Evolutionary conservation across 2,113 vertebrate genomes (phyloP).

Genomic region (Campylomormyrus tamandua): DNA sequence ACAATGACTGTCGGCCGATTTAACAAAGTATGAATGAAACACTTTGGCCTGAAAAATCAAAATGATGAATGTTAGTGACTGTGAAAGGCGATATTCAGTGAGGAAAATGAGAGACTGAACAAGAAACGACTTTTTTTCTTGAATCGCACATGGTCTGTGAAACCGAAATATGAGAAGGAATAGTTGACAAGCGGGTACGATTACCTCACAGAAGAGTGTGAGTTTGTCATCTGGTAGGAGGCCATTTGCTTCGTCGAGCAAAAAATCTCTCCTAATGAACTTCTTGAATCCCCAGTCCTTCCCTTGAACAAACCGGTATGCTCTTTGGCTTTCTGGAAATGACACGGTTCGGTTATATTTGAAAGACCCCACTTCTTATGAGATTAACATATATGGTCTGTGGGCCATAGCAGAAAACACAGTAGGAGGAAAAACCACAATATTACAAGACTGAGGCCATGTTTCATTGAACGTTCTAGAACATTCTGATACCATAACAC

Average conservation of each 20-base stretch:
- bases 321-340: slow-evolving; percentile 94
- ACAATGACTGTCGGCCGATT: background rate
- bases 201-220: slow-evolving; percentile 93
- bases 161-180: background rate
- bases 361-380: background rate
- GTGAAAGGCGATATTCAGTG: background rate
- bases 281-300: slow-evolving; percentile 99
- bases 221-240: slow-evolving; percentile 97
- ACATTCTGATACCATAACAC: background rate
- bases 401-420: background rate
- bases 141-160: background rate
- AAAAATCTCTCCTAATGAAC: slow-evolving; percentile 96
- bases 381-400: background rate
- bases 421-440: background rate
- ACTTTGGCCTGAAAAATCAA: background rate
- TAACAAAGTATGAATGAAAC: background rate
- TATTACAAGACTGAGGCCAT: background rate
- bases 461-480: background rate
- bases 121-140: background rate
- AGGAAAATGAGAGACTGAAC: background rate
- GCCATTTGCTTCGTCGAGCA: slow-evolving; percentile 95
- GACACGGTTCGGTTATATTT: slow-evolving; percentile 9
- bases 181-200: slow-evolving; percentile 25
- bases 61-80: background rate
- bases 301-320: slow-evolving; percentile 97